Percentiles rank a stretch among this genome's conserved stretches.
Conservation (phyloP, 23 tunicate genomes). For the Oikopleura vanhoeffeni region DNA sequence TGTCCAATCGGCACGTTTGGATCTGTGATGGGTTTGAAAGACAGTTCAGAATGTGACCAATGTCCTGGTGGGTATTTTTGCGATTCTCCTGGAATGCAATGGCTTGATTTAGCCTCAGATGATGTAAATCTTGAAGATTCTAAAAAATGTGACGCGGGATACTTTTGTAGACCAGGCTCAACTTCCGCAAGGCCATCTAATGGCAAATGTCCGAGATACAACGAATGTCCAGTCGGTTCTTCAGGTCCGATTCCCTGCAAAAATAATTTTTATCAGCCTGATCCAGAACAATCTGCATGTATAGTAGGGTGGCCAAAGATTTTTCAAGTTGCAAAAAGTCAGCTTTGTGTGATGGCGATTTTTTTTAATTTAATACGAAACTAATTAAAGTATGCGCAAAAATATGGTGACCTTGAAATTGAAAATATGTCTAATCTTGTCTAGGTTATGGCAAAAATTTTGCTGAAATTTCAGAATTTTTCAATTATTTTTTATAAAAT, state of each 20-base stretch:
- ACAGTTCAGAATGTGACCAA: neutral
- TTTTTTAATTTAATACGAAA: no score
- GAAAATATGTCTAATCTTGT: no score
- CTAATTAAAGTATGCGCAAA: no score
- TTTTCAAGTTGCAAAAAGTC: no score
- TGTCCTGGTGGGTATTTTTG: neutral
- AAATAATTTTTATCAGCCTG: neutral
- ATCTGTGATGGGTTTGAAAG: neutral
- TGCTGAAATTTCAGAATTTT: no score
- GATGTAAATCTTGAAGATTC: neutral
- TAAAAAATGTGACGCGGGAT: neutral
- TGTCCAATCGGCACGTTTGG: neutral
- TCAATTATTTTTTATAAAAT: no score
- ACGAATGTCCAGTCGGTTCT: neutral
- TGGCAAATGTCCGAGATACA: neutral
- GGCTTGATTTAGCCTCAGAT: neutral
- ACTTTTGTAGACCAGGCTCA: neutral
- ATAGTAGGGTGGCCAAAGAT: no score
- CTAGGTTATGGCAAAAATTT: no score
- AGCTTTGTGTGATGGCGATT: no score
- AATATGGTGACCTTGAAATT: neutral
- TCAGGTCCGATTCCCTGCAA: neutral
- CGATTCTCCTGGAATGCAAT: neutral
- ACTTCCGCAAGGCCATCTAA: neutral
- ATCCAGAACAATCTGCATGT: no score